These are phyloP conservation scores for Nycticorax nycticorax DNA, from an alignment of 2,113 vertebrate species.

Conservation along the genomic window DNA sequence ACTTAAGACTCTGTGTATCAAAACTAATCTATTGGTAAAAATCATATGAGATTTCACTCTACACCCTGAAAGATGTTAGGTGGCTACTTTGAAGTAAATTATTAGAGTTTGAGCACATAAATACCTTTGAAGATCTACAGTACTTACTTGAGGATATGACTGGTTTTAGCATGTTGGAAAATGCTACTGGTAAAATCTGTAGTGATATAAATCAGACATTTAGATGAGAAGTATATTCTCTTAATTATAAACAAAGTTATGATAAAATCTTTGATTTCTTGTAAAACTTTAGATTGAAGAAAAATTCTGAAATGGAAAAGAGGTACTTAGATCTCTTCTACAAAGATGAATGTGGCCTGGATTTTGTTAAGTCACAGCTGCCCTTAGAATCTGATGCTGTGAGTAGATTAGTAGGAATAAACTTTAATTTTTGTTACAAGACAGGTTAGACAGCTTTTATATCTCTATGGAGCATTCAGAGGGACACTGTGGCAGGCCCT, in stretches of 20 bases:
- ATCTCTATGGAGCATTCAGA: neutral
- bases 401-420: slow-evolving; percentile 23
- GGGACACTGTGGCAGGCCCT: neutral
- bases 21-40: neutral
- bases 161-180: neutral
- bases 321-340: neutral
- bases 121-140: neutral
- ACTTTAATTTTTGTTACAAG: slow-evolving; percentile 55
- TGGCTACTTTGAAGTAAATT: neutral
- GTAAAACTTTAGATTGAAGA: neutral
- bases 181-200: neutral
- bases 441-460: slow-evolving; percentile 40
- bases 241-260: neutral
- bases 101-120: neutral
- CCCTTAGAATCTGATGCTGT: neutral
- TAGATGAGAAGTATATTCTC: neutral
- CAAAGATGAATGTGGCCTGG: neutral
- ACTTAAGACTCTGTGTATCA: neutral
- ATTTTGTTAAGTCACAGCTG: neutral
- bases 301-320: neutral
- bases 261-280: neutral
- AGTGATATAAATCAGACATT: neutral
- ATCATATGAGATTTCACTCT: neutral
- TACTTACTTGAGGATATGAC: neutral
- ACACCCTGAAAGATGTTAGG: neutral